Evolutionary conservation across 2,113 vertebrate species (phyloP), one percentile per base, ranked within the genome.

Genomic region (Dicaeum eximium): DNA sequence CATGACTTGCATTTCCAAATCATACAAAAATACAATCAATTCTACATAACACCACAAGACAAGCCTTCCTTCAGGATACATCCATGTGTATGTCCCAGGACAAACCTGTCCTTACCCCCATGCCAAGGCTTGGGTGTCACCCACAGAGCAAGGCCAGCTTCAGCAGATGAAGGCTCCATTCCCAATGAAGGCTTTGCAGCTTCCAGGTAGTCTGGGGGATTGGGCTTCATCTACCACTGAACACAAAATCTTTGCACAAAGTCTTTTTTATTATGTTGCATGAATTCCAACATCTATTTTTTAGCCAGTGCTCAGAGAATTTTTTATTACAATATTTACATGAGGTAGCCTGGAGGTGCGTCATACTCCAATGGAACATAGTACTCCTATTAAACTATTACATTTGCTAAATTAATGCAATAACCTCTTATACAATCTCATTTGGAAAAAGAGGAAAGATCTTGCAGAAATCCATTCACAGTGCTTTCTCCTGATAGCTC

Each of bases 1-100:
- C 23, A 73, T 38, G 51, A 90, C 90, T 77, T 86, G 67, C 84
- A 86, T 90, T 96, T 92, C 61, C 78, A 51, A 93, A 90, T 38
- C 28, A 25, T 7, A 70, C 3, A 2, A 30, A 87, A 94, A 25
- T 25, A 69, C 27, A 73, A 77, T 6, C 3, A 0, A 87, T 87
- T 93, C 85, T 71, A 81, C 10, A 2, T 57, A 87, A 86, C n/a
- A 25, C 33, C 42, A 14, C 31, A 64, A 61, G 74, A 88, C 10
- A 16, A 23, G 20, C 45, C n/a, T 57, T 75, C 51, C 54, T 95
- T 50, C 37, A 30, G 69, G 73, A 81, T 15, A 18, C 33, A 47
- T 19, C 65, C 53, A 5, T 3, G 27, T 4, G 3, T 12, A 28
- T 9, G 38, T 42, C 53, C 77, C 81, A 53, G 31, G 69, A 78